Conservation (phyloP, 35 echinoderm and acorn worm genomes). For the Apostichopus parvimensis region DNA sequence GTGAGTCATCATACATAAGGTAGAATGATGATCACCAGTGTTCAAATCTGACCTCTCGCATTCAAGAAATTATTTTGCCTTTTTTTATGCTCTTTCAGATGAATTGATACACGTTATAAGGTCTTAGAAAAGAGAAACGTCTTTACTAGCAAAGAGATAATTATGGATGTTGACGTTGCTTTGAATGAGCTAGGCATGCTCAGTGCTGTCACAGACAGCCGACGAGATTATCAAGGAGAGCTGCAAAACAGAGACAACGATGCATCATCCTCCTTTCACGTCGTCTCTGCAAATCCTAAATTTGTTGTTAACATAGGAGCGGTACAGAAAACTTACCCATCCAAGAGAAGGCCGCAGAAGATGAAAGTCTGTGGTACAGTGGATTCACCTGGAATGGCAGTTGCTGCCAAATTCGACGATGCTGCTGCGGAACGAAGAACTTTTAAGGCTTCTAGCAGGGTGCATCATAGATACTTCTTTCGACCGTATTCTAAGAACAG, state of each 20-base stretch:
- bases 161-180: conserved; percentile 86
- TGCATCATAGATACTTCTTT: conserved; percentile 37
- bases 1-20: no score
- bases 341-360: not conserved
- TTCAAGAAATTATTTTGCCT: no score
- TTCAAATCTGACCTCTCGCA: no score
- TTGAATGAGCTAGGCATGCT: conserved; percentile 95
- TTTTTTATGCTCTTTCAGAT: not conserved
- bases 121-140: not conserved
- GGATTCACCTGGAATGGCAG: not conserved
- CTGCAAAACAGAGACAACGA: not conserved
- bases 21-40: no score
- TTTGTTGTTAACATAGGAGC: conserved; percentile 78
- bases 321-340: conserved; percentile 26
- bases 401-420: not conserved
- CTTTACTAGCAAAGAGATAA: not conserved
- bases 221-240: conserved; percentile 71
- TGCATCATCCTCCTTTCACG: conserved; percentile 53
- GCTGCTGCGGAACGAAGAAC: conserved; percentile 14
- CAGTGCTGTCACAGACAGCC: conserved; percentile 88
- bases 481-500: conserved; percentile 28
- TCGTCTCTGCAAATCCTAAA: conserved; percentile 71
- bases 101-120: not conserved
- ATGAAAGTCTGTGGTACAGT: not conserved
- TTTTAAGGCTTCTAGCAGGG: not conserved